These are phyloP conservation scores for Megaptera novaeangliae DNA, from an alignment of 2,113 vertebrate genomes.

Conservation along the genomic window DNA sequence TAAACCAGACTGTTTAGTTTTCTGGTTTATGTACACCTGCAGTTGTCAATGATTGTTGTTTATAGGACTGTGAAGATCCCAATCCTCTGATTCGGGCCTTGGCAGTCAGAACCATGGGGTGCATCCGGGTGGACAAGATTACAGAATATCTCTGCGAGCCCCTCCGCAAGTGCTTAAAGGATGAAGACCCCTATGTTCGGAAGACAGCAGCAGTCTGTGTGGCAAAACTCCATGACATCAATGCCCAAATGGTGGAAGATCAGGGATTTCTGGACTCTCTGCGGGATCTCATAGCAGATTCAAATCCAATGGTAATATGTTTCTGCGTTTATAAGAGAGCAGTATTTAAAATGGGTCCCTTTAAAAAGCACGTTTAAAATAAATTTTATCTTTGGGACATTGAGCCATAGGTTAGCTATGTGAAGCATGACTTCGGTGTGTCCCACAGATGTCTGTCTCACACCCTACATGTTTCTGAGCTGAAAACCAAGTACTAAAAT, in stretches of 20 bases:
- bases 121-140: conserved; percentile 98
- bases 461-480: background rate
- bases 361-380: background rate
- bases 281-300: conserved; percentile 97
- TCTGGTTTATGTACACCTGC: background rate
- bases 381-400: background rate
- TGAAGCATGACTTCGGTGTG: background rate
- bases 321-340: background rate
- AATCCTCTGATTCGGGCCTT: conserved; percentile 97
- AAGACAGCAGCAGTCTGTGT: conserved; percentile 98
- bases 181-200: conserved; percentile 97
- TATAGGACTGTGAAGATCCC: conserved; percentile 97
- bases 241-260: conserved; percentile 99
- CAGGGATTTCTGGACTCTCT: conserved; percentile 98
- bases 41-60: background rate
- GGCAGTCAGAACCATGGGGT: conserved; percentile 99
- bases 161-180: conserved; percentile 96
- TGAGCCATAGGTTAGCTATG: background rate
- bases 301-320: conserved; percentile 93
- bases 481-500: background rate
- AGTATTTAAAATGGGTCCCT: background rate
- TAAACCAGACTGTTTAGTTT: background rate
- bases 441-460: background rate
- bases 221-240: conserved; percentile 98
- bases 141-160: conserved; percentile 98